Base-by-base conservation (phyloP, 1,140 invertebrate species). In the Aleiodes sp. region DNA sequence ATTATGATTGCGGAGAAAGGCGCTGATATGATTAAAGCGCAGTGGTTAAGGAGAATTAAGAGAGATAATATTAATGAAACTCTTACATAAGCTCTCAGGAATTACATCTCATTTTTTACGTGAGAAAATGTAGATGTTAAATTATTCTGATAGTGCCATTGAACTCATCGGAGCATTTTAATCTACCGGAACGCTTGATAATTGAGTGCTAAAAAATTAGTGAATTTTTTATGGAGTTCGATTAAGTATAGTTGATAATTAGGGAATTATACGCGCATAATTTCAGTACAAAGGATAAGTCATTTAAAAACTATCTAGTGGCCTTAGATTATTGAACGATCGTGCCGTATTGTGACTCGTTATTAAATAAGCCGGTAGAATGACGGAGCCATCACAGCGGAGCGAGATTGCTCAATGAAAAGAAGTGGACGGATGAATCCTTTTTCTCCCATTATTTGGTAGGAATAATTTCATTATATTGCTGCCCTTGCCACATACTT, bases 1-100 rank as follows among this genome's bases (percentile, higher is more conserved):
- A 93, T 97, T 8, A 97, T 97, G 95, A 94, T 98, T n/a, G 96
- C 87, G 0, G 96, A 98, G 78, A 97, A 96, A 80, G 95, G 92
- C 0, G 89, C 95, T 0, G 95, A 97, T 84, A 78, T 97, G 78
- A 92, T 98, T 6, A 94, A 94, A 78, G 66, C 78, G 26, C 70
- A 73, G 1, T 85, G 84, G 84, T n/a, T 65, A 21, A 61, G 41
- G 4, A 62, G 70, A 19, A 66, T 56, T 12, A 75, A 65, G 26
- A 74, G 70, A 33, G 21, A 63, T 37, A 70, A 70, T 33, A 52
- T 26, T n/a, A 70, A 29, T n/a, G 19, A 35, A 10, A 56, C 16
- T n/a, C 31, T 46, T 2, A 60, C 19, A 24, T 52, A 21, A 52
- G n/a, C n/a, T n/a, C n/a, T n/a, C n/a, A n/a, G n/a, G n/a, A n/a